Conservation (phyloP, 2,113 vertebrate species). For the Tragelaphus imberbis region DNA sequence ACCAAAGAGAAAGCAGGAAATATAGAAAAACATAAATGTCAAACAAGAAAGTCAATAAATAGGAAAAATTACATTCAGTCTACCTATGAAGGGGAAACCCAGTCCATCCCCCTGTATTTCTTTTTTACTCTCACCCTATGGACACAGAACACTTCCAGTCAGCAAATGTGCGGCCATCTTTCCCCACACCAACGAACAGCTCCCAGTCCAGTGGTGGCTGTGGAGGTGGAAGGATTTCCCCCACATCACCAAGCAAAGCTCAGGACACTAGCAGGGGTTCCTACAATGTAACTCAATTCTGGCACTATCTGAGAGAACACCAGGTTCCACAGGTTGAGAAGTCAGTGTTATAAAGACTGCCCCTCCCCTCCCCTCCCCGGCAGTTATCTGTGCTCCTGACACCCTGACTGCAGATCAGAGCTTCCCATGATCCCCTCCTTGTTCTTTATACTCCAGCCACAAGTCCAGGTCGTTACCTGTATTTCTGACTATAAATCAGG, state of each 20-base stretch:
- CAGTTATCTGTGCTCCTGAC: background rate
- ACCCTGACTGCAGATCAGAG: background rate
- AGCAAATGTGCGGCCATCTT: background rate
- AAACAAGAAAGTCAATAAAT: background rate
- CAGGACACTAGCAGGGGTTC: background rate
- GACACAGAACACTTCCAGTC: background rate
- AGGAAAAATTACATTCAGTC: background rate
- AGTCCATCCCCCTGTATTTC: background rate
- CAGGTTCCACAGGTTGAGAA: background rate
- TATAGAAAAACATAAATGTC: background rate
- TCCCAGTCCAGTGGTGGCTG: background rate
- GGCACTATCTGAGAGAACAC: background rate
- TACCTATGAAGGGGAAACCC: background rate
- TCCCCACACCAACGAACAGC: background rate
- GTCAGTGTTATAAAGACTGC: background rate
- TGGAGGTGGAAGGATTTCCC: background rate
- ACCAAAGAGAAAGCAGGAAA: background rate
- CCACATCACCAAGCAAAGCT: background rate
- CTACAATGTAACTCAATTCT: background rate
- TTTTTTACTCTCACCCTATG: background rate
- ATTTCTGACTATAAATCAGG: background rate
- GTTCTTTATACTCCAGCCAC: too few relatives aligned
- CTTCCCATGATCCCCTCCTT: background rate
- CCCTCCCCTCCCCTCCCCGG: background rate
- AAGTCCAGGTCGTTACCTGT: background rate